Conservation (phyloP, 2,113 vertebrate species). For the Aramus guarauna region DNA sequence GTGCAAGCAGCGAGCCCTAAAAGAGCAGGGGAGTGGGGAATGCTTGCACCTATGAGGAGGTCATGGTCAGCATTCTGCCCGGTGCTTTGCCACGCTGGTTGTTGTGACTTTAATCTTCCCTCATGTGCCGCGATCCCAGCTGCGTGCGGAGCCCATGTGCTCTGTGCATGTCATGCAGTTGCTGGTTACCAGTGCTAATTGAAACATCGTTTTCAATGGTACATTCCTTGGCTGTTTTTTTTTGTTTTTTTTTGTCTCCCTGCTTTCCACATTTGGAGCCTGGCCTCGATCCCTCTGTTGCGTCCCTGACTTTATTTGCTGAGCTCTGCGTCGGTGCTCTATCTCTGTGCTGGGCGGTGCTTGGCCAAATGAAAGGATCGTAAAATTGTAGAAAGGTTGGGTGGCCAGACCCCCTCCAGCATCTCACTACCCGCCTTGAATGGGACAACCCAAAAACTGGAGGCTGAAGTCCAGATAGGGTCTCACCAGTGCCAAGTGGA, state of each 20-base stretch:
- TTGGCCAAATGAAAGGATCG: not conserved
- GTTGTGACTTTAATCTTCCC: not conserved
- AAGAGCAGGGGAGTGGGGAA: not conserved
- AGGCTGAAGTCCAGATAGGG: not conserved
- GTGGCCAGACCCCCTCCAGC: not conserved
- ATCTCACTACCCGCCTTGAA: not conserved
- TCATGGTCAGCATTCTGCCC: fast-evolving
- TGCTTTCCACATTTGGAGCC: not conserved
- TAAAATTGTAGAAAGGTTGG: not conserved
- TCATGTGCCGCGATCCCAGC: fast-evolving
- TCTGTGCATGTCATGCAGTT: not conserved
- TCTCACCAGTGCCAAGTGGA: not conserved
- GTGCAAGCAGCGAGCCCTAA: fast-evolving
- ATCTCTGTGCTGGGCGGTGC: fast-evolving
- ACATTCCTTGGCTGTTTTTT: not conserved
- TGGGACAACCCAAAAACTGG: fast-evolving
- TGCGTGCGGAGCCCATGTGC: slow-evolving; percentile 31
- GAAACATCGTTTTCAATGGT: slow-evolving; percentile 9
- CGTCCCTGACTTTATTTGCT: not conserved
- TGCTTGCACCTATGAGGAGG: fast-evolving
- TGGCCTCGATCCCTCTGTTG: not conserved
- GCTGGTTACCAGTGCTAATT: slow-evolving; percentile 12
- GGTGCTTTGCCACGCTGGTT: not conserved
- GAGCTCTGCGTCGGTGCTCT: not conserved
- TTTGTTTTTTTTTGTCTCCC: not conserved